Percentiles rank a stretch among this genome's conserved stretches.
Conservation (phyloP, 1,140 invertebrate species). For the Bombus balteatus region DNA sequence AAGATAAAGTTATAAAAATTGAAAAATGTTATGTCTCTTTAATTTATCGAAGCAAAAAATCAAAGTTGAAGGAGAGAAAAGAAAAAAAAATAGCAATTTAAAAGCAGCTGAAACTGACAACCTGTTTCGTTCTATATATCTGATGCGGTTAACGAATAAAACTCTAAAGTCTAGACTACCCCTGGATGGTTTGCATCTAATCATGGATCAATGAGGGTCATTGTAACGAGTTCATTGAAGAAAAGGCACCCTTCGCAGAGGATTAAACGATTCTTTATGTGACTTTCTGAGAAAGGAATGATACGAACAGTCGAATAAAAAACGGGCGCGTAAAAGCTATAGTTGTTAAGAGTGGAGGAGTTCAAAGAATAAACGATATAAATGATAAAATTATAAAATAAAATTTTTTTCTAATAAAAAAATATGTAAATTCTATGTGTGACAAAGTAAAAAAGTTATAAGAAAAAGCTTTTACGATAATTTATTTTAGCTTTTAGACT, state of each 20-base stretch:
- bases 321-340: background rate
- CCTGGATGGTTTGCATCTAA: slow-evolving; percentile 2
- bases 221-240: slow-evolving; percentile 23
- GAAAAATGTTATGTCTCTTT: background rate
- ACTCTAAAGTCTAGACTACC: background rate
- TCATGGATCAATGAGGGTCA: slow-evolving; percentile 46
- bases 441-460: background rate
- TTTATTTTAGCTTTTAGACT: too few species aligned
- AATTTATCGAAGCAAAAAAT: background rate
- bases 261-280: slow-evolving; percentile 3
- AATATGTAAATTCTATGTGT: background rate
- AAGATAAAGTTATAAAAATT: background rate
- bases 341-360: background rate
- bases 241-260: background rate
- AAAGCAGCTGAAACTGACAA: background rate
- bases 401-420: background rate
- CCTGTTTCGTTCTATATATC: background rate
- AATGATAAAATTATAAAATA: background rate
- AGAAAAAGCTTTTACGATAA: too few species aligned
- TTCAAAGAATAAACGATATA: background rate
- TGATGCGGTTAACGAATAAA: background rate
- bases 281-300: background rate
- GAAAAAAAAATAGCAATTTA: background rate
- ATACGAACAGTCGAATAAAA: background rate
- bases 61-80: background rate